phyloP scores from a whole-genome alignment of 1,140 invertebrate genomes.

The Penaeus chinensis region DNA sequence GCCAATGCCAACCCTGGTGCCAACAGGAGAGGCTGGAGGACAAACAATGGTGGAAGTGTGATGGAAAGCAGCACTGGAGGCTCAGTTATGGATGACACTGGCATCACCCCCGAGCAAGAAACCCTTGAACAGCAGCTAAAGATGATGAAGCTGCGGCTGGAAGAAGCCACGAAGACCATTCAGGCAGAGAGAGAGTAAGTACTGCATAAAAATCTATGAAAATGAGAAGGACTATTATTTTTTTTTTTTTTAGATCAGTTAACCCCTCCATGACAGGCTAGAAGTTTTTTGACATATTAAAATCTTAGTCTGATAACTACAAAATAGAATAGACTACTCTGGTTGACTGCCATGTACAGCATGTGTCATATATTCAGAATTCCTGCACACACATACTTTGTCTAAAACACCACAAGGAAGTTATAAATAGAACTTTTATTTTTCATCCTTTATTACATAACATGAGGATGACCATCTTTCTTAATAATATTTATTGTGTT shows the following conservation, averaged over 20 bases:
- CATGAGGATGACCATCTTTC: too few relatives aligned
- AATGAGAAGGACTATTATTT: background rate
- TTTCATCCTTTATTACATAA: too few relatives aligned
- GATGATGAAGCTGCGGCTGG: constrained; percentile 78
- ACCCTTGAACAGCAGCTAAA: constrained; percentile 74
- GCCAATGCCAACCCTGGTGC: background rate
- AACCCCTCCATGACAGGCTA: background rate
- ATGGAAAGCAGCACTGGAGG: constrained; percentile 27
- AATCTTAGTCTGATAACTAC: too few relatives aligned
- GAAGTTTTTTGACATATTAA: too few relatives aligned
- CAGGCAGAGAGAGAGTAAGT: constrained; percentile 79
- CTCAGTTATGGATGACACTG: constrained; percentile 54
- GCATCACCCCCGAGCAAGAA: constrained; percentile 72
- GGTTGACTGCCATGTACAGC: too few relatives aligned
- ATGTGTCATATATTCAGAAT: too few relatives aligned
- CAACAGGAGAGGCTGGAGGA: constrained; percentile 27
- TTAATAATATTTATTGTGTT: too few relatives aligned
- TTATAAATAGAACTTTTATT: too few relatives aligned
- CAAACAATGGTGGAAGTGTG: constrained; percentile 26
- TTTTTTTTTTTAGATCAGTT: background rate
- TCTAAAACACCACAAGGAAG: too few relatives aligned
- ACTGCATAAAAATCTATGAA: background rate
- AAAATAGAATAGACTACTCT: too few relatives aligned
- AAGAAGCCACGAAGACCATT: constrained; percentile 81
- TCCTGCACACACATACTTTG: too few relatives aligned